Evolutionary conservation across 2,888 invertebrate species (phyloP).

Genomic region (Steinernema scapterisci): DNA sequence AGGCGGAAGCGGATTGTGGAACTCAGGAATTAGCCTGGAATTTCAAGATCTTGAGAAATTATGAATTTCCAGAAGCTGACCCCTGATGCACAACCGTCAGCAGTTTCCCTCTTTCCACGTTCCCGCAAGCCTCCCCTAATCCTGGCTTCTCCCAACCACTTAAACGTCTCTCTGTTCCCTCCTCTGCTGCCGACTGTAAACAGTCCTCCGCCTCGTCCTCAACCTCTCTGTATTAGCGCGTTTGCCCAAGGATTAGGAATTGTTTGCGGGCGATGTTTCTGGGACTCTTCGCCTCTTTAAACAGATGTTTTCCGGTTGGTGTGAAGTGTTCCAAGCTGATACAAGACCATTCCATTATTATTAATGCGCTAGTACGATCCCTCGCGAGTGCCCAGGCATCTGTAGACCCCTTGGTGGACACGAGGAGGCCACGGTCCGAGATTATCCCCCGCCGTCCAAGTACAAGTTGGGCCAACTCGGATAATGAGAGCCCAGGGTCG

Average conservation of each 20-base stretch:
- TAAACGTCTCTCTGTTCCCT: too few species aligned
- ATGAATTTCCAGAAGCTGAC: too few species aligned
- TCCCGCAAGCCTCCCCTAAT: too few species aligned
- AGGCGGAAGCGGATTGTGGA: too few species aligned
- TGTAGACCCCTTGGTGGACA: neutral
- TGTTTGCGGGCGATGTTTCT: neutral
- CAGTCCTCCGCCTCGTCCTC: neutral
- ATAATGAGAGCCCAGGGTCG: conserved; percentile 5
- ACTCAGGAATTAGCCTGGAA: too few species aligned
- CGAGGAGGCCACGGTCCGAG: neutral
- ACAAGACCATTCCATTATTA: conserved; percentile 25
- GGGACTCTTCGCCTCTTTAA: neutral
- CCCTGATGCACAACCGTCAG: too few species aligned
- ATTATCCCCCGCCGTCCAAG: neutral
- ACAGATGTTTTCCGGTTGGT: conserved; percentile 30
- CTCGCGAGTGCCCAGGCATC: neutral
- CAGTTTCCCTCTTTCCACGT: too few species aligned
- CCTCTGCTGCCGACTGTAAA: conserved; percentile 1
- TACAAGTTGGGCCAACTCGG: neutral
- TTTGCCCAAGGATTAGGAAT: conserved; percentile 11
- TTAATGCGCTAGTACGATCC: conserved; percentile 23
- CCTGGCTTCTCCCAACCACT: too few species aligned
- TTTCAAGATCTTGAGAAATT: too few species aligned
- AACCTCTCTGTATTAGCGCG: neutral
- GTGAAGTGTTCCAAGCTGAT: conserved; percentile 21